Conservation (phyloP, 1,140 invertebrate genomes). For the Listronotus bonariensis region DNA sequence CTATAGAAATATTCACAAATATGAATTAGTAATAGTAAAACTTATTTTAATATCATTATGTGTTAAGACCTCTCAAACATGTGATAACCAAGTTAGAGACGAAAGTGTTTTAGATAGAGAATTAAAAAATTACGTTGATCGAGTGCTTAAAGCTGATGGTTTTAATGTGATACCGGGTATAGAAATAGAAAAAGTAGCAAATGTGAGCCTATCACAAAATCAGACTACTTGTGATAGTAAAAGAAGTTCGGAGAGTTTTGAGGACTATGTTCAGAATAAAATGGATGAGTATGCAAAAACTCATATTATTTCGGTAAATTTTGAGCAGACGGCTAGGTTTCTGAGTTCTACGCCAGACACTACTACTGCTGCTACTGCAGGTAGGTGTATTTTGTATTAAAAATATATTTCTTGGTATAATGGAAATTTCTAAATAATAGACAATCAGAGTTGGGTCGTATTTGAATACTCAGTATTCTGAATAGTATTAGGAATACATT, state of each 20-base stretch:
- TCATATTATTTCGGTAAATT: conserved; percentile 60
- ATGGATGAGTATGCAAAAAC: conserved; percentile 54
- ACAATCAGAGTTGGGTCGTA: too few relatives aligned
- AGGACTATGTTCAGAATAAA: conserved; percentile 48
- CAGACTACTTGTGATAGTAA: conserved; percentile 28
- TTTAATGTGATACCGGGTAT: conserved; percentile 61
- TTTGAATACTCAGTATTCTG: too few relatives aligned
- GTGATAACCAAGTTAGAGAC: conserved; percentile 32
- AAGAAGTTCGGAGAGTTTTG: conserved; percentile 36
- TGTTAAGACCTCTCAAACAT: conserved; percentile 26
- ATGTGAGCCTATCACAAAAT: conserved; percentile 25
- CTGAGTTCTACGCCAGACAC: too few relatives aligned
- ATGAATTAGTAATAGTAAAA: conserved; percentile 34
- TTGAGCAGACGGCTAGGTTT: conserved; percentile 63
- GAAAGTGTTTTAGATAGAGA: conserved; percentile 49
- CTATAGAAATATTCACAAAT: conserved; percentile 14
- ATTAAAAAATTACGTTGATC: conserved; percentile 55
- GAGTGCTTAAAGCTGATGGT: conserved; percentile 50
- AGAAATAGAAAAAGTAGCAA: conserved; percentile 49
- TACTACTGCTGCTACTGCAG: too few relatives aligned
- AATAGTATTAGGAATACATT: too few relatives aligned
- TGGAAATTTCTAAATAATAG: too few relatives aligned
- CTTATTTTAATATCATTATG: conserved; percentile 38
- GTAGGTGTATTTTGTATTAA: too few relatives aligned
- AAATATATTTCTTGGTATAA: too few relatives aligned